Conservation (phyloP, 64 coral and sea anemone species). For the Montipora capricornis region DNA sequence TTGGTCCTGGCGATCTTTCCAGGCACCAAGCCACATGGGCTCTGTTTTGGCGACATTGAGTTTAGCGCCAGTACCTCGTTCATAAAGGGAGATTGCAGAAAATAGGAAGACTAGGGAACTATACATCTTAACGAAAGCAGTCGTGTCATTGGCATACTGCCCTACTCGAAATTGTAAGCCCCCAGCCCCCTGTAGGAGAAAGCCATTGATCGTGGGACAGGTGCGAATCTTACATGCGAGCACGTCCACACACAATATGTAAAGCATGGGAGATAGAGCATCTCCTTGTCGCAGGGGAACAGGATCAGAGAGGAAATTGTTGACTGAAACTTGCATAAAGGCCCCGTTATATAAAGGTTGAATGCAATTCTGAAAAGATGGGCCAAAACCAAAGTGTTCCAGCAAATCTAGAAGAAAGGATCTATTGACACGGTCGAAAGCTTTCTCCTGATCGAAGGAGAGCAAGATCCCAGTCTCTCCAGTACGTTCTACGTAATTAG, state of each 20-base stretch:
- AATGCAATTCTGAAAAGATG: neutral
- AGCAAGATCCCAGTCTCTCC: neutral
- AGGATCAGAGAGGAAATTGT: neutral
- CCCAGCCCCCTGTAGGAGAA: too few relatives aligned
- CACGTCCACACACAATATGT: neutral
- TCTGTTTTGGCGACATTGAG: too few relatives aligned
- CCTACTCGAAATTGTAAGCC: too few relatives aligned
- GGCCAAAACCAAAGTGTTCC: neutral
- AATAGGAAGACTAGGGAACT: too few relatives aligned
- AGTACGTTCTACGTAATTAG: neutral
- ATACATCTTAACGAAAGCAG: too few relatives aligned
- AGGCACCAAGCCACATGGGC: too few relatives aligned
- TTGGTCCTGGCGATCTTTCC: too few relatives aligned
- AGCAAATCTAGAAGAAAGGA: neutral
- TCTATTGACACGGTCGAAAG: constrained; percentile 3
- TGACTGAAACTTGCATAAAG: neutral
- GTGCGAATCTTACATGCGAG: neutral
- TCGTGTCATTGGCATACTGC: too few relatives aligned
- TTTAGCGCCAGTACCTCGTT: too few relatives aligned
- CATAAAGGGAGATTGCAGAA: too few relatives aligned
- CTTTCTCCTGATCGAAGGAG: constrained; percentile 2
- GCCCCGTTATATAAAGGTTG: neutral
- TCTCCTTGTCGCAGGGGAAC: neutral
- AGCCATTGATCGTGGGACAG: too few relatives aligned
- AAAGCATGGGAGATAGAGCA: neutral